Evolutionary conservation across 2,888 invertebrate genomes (phyloP), one percentile per base, ranked within the genome.

Genomic region (Nomada goodeniana): DNA sequence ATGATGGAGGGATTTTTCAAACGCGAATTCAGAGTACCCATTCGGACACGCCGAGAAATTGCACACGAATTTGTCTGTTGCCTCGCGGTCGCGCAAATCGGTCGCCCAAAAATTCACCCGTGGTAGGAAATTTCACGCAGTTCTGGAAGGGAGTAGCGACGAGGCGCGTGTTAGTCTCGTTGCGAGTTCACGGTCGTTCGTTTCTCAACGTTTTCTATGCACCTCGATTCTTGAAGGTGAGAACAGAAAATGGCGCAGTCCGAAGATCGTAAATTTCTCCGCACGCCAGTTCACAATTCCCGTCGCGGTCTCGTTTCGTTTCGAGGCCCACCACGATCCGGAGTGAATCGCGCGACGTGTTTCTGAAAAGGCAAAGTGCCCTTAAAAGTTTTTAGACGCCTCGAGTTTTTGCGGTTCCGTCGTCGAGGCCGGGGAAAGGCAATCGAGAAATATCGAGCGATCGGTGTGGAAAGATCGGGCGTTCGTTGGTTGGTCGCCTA

Each of bases 321-420:
- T 36, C 36, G 36, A 5, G 36, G 1, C 36, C 36, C 36, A 7
- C 52, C 4, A 2, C 36, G 71, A 75, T 52, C 2, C 2, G 36
- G 18, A 42, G 52, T 70, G 60, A 70, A 75, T n/a, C 76, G 29
- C 15, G 63, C 13, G n/a, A 20, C 26, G 72, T 47, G 26, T 73
- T 72, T 36, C 36, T n/a, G 4, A 20, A 23, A 53, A 18, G 15
- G 20, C 23, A 4, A 4, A 63, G 60, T 26, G n/a, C 55, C n/a
- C 61, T 73, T 63, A 23, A 76, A 61, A 61, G 60, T 61, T 72
- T 63, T 36, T 55, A 47, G 23, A 61, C 74, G 74, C 50, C 26
- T 2, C 59, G 4, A 2, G 5, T 1, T 9, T 53, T 23, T 44
- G 7, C 26, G 13, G 2, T 23, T 18, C 11, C 23, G 15, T 2